Evolutionary conservation across 2,888 invertebrate genomes (phyloP).

Genomic region (Aricia artaxerxes): DNA sequence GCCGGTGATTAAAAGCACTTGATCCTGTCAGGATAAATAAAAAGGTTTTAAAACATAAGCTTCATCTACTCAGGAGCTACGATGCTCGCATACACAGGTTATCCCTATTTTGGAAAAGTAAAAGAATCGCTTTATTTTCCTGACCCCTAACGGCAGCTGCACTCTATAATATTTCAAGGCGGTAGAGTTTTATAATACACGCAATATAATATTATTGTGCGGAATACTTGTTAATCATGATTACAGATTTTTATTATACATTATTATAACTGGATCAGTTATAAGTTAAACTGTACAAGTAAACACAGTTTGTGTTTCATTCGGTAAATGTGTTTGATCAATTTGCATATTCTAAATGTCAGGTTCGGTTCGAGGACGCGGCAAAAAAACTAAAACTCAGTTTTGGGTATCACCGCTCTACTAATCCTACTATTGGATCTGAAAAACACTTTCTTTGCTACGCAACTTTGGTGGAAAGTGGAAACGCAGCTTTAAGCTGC

Average conservation of each 20-base stretch:
- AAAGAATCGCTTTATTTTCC: too few species aligned
- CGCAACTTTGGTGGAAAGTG: too few species aligned
- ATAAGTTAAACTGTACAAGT: background rate
- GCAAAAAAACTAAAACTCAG: background rate
- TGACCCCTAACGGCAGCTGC: background rate
- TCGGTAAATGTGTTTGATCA: background rate
- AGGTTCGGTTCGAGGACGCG: slow-evolving; percentile 34
- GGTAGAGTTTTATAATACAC: background rate
- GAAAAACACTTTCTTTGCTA: too few species aligned
- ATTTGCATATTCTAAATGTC: slow-evolving; percentile 34
- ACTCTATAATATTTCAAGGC: background rate
- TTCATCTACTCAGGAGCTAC: too few species aligned
- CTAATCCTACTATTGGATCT: background rate
- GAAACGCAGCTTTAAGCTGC: too few species aligned
- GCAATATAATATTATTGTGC: background rate
- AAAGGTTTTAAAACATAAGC: too few species aligned
- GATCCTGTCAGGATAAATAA: too few species aligned
- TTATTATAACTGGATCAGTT: background rate
- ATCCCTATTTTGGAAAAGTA: too few species aligned
- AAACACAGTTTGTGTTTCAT: background rate
- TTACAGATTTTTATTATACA: background rate
- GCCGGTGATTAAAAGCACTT: too few species aligned
- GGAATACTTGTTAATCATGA: background rate
- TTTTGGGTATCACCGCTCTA: background rate
- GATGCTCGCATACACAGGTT: too few species aligned